Evolutionary conservation across 2,113 vertebrate species (phyloP).

Genomic region (Reinhardtius hippoglossoides): DNA sequence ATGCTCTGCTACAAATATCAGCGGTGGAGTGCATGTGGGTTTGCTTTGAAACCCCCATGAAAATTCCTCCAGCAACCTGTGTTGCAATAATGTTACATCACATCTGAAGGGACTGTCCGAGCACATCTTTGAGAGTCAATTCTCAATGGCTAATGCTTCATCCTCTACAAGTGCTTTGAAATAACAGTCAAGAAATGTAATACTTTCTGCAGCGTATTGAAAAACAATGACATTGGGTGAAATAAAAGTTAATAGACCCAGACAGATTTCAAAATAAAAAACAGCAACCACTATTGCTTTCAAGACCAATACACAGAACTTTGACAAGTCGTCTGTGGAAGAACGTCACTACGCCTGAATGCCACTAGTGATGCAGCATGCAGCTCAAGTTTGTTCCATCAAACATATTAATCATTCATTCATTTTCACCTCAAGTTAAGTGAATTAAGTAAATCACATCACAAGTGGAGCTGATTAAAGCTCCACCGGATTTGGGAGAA

Average conservation of each 20-base stretch:
- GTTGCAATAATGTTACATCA: conserved; percentile 40
- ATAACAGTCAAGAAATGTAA: background rate
- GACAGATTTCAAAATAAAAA: background rate
- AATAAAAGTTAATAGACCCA: background rate
- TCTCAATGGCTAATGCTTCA: conserved; percentile 13
- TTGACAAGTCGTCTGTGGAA: background rate
- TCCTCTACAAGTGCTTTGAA: conserved; percentile 8
- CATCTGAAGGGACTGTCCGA: conserved; percentile 34
- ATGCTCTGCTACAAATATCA: background rate
- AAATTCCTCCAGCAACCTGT: background rate
- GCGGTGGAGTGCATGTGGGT: background rate
- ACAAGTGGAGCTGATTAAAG: background rate
- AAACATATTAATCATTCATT: background rate
- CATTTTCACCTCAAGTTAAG: background rate
- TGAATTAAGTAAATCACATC: background rate
- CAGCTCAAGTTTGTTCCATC: background rate
- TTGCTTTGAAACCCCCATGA: conserved; percentile 11
- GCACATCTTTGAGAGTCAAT: background rate
- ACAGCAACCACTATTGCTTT: background rate
- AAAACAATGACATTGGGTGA: background rate
- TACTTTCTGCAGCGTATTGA: background rate
- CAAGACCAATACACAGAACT: background rate
- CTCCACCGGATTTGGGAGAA: background rate
- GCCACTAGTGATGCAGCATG: background rate
- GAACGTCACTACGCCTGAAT: background rate